Percentiles rank a stretch among this genome's conserved stretches.
Evolutionary conservation across 2,888 invertebrate species (phyloP).

Genomic region (Orthonevra nobilis): DNA sequence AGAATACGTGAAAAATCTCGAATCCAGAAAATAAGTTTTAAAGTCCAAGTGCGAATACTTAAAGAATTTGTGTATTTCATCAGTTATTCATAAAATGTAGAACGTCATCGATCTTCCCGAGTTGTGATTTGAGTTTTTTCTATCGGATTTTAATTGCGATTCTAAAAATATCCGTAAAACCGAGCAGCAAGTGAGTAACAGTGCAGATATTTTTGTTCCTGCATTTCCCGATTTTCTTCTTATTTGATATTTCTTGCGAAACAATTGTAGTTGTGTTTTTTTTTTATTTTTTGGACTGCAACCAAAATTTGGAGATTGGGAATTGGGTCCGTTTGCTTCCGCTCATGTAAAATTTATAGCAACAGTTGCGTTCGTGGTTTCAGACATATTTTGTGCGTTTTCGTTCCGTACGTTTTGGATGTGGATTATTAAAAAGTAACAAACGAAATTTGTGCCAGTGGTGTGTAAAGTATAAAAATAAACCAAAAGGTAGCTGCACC

Average conservation of each 20-base stretch:
- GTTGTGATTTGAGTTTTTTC: conserved; percentile 27
- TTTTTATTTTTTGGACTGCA: conserved; percentile 64
- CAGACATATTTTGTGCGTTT: conserved; percentile 32
- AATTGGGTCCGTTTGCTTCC: conserved; percentile 46
- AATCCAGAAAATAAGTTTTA: conserved; percentile 12
- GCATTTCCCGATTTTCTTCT: conserved; percentile 24
- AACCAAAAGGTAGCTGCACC: conserved; percentile 27
- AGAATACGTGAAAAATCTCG: conserved; percentile 14
- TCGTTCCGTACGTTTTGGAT: background rate
- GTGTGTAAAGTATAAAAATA: conserved; percentile 29
- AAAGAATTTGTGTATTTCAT: background rate
- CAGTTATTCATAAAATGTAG: conserved; percentile 35
- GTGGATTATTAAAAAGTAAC: conserved; percentile 23
- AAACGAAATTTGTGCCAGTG: too few relatives aligned
- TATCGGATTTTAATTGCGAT: conserved; percentile 59
- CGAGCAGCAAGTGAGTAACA: conserved; percentile 59
- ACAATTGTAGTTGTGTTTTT: too few relatives aligned
- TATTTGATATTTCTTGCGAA: conserved; percentile 7
- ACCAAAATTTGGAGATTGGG: conserved; percentile 50
- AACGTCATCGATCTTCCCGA: conserved; percentile 51
- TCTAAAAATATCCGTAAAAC: conserved; percentile 63
- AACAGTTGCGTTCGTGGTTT: conserved; percentile 58
- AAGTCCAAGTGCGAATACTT: conserved; percentile 6
- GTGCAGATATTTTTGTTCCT: conserved; percentile 61
- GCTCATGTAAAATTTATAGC: conserved; percentile 36